phyloP scores from a whole-genome alignment of 2,113 vertebrate genomes.

The Eulemur rufifrons region DNA sequence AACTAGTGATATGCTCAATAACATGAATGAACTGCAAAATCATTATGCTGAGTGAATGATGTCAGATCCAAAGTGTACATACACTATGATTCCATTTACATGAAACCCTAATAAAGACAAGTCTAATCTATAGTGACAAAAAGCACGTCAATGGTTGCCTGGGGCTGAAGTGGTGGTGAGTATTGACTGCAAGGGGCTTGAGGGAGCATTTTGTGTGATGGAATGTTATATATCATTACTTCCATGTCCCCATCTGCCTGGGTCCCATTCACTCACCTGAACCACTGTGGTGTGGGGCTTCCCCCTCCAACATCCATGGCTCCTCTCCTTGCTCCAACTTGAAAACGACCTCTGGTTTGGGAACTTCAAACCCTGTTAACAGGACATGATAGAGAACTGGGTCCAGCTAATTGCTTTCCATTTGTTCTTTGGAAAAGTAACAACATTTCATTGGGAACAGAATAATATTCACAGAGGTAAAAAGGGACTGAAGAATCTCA shows the following conservation, averaged over 20 bases:
- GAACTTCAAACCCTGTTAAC: slow-evolving; percentile 64
- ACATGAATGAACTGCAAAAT: background rate
- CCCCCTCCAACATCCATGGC: slow-evolving; percentile 48
- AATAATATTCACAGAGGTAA: slow-evolving; percentile 9
- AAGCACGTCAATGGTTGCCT: background rate
- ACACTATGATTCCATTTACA: background rate
- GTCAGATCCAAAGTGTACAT: background rate
- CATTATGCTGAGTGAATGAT: background rate
- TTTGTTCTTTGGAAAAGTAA: slow-evolving; percentile 11
- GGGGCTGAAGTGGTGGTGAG: background rate
- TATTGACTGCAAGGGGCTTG: background rate
- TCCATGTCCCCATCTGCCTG: background rate
- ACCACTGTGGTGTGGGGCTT: slow-evolving; percentile 21
- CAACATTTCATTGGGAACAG: background rate
- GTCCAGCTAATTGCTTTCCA: slow-evolving; percentile 24
- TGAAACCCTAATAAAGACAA: slow-evolving; percentile 37
- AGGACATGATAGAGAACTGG: slow-evolving; percentile 46
- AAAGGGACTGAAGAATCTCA: slow-evolving; percentile 26
- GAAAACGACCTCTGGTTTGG: slow-evolving; percentile 71
- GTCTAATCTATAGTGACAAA: background rate
- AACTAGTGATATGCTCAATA: slow-evolving; percentile 4
- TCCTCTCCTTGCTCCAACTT: slow-evolving; percentile 72
- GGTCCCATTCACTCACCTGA: slow-evolving; percentile 48
- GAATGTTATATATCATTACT: background rate
- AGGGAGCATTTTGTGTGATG: background rate